Conservation (phyloP, 2,888 invertebrate species). For the Esperia sulphurella region DNA sequence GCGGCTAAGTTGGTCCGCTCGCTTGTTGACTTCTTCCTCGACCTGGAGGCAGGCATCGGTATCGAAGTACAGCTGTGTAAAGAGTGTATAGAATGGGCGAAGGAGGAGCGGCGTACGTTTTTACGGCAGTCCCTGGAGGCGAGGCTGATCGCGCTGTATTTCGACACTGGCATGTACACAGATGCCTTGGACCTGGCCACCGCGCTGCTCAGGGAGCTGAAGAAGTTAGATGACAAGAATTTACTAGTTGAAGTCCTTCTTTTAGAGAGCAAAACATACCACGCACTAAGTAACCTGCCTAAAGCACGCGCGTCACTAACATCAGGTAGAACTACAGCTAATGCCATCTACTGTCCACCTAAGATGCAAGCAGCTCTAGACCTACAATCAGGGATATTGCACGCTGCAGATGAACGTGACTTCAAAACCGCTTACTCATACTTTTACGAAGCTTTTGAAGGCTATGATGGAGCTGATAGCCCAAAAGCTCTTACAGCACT, state of each 20-base stretch:
- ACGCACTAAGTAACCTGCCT: conserved; percentile 97
- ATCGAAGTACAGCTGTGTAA: conserved; percentile 95
- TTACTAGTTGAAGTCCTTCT: conserved; percentile 98
- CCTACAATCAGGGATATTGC: conserved; percentile 97
- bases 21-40: conserved; percentile 97
- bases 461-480: conserved; percentile 96
- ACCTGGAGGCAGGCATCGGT: conserved; percentile 97
- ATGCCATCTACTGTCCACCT: conserved; percentile 99
- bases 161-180: conserved; percentile 93
- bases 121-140: conserved; percentile 97
- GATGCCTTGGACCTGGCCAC: conserved; percentile 92
- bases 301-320: conserved; percentile 98
- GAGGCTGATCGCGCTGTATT: conserved; percentile 95
- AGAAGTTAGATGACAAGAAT: conserved; percentile 99
- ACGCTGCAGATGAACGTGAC: conserved; percentile 99
- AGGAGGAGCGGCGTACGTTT: conserved; percentile 97
- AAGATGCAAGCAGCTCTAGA: conserved; percentile 99
- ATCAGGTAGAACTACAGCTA: conserved; percentile 99
- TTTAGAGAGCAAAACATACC: conserved; percentile 98
- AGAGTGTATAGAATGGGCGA: conserved; percentile 99
- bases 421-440: conserved; percentile 99
- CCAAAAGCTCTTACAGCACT: conserved; percentile 95
- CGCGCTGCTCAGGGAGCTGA: conserved; percentile 94
- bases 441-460: conserved; percentile 99
- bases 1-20: conserved; percentile 98